Base-by-base conservation (phyloP, 2,113 vertebrate species). In the Girardinichthys multiradiatus region DNA sequence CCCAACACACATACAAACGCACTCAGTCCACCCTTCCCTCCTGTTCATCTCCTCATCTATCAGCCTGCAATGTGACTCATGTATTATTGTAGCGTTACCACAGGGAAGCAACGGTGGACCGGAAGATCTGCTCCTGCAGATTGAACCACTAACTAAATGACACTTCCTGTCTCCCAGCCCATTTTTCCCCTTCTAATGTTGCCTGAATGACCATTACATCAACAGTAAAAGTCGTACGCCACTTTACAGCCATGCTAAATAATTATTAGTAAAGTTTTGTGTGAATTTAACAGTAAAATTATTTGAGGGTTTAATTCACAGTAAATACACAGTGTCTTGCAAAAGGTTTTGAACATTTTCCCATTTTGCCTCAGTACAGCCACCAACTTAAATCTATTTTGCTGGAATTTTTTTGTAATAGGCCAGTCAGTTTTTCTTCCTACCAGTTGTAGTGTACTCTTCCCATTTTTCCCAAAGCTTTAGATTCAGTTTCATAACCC, bases 71-170 rank as follows among this genome's bases (percentile, higher is more conserved):
- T 74, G 68, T 87, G 91, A 83, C 78, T 92, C 91, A 89, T 87
- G 6, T 85, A 89, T 95, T 94, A 94, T 96, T 94, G 91, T 93
- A 93, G 88, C 31, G 90, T 75, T 90, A 88, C 91, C 80, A 5
- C 4, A 84, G 82, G 80, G 93, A 74, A 92, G 90, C 12, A 91
- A 92, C 86, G 66, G 86, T 84, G 82, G 65, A 85, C 85, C 91
- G 95, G 95, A 96, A 94, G 88, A 91, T 94, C 94, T 95, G 95
- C 90, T 94, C 64, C 29, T 85, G 76, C 85, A 96, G 95, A 96
- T 96, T 95, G 93, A 93, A 93, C 86, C 83, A 87, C 81, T 48
- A 70, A 66, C 88, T 86, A 85, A 91, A 88, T 63, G 84, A 79
- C 15, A 67, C 76, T 92, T 93, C 92, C 91, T 91, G 89, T 75